Evolutionary conservation across 1,140 invertebrate genomes (phyloP), one percentile per base, ranked within the genome.

Genomic region (Steinernema khuongi): DNA sequence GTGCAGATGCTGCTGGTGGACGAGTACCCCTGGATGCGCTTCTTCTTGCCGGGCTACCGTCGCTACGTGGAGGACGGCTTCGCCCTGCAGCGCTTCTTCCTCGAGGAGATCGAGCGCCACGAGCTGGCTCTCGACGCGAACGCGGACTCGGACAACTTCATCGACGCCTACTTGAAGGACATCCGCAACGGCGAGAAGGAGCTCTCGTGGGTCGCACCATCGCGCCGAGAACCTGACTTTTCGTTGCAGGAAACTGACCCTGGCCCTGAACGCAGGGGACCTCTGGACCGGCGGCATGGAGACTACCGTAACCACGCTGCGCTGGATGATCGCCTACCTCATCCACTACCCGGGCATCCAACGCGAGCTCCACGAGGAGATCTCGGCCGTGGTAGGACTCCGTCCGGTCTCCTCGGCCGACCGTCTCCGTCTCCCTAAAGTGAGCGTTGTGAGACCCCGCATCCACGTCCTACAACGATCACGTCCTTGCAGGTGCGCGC

Each of bases 281-380:
- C 73, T 86, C 7, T 85, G 86, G 73, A 80, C 79, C 7, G 87
- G 86, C 0, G 87, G 87, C 22, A 85, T 85, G 74, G 87, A 87
- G 71, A 87, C 86, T 26, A 86, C 85, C 19, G 77, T 85, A 1
- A 84, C 81, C 43, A 85, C 85, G 0, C 68, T 87, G n/a, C 81
- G 81, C 31, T 88, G 87, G 87, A 73, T 75, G 36, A 78, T 87
- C 26, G 77, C 87, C n/a, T 87, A 85, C 76, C 80, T 87, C 77
- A 76, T 82, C 1, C 81, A 82, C 50, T 76, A 86, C 75, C 82
- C 81, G 1, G 83, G 86, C 18, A 75, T 85, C 43, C 86, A 87
- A 76, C 79, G 81, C n/a, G 81, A 79, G 68, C 81, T 86, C 18
- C 80, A 85, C 44, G n/a, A 75, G 19, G 86, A 87, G 73, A 83